Evolutionary conservation across 2,888 invertebrate genomes (phyloP).

Genomic region (Drosophila helvetica): DNA sequence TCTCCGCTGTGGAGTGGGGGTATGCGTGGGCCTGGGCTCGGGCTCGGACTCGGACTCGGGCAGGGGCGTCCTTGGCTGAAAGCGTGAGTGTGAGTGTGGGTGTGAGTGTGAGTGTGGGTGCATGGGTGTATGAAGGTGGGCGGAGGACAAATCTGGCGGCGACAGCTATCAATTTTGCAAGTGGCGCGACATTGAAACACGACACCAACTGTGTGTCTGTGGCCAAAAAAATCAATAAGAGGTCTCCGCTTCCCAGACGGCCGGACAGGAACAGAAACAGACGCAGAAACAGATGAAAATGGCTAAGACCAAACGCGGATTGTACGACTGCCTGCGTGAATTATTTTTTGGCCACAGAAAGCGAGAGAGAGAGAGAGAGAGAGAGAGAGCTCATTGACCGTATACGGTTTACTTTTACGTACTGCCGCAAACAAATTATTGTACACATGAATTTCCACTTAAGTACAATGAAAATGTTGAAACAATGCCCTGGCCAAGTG

Average conservation of each 20-base stretch:
- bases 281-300: neutral
- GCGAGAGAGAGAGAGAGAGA: slow-evolving; percentile 1
- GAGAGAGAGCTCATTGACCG: slow-evolving; percentile 66
- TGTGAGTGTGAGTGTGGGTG: slow-evolving; percentile 1
- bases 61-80: no score
- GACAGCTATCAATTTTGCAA: slow-evolving; percentile 55
- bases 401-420: slow-evolving; percentile 49
- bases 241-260: neutral
- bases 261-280: no score
- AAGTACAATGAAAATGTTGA: slow-evolving; percentile 78
- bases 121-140: neutral
- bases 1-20: neutral
- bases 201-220: slow-evolving; percentile 30
- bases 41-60: no score
- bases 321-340: neutral
- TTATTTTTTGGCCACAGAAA: neutral
- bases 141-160: slow-evolving; percentile 20
- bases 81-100: neutral
- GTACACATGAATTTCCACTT: slow-evolving; percentile 79
- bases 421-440: slow-evolving; percentile 73
- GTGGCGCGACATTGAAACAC: slow-evolving; percentile 52
- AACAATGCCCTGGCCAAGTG: slow-evolving; percentile 60
- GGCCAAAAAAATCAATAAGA: slow-evolving; percentile 63
- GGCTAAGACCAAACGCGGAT: neutral
- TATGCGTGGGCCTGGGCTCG: neutral